A percentile compares a stretch with the other conserved stretches of the same genome.
phyloP scores from a whole-genome alignment of 2,797 vertebrate genomes.

The Onychomys arenicola region DNA sequence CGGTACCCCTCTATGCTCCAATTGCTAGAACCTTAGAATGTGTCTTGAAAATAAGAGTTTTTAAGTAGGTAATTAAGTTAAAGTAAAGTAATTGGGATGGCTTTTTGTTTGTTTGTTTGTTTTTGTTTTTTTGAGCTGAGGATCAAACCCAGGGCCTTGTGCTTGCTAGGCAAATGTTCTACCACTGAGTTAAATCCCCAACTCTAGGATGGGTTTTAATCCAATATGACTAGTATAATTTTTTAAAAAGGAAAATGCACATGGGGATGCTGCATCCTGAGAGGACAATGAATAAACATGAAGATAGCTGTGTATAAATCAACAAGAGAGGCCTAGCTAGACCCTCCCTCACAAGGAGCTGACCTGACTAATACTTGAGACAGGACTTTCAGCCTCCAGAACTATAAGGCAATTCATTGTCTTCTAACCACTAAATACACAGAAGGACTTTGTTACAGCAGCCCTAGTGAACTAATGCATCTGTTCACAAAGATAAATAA shows the following conservation, averaged over 20 bases:
- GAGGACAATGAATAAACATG: not conserved
- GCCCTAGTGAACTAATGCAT: not conserved
- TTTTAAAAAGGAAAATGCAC: not conserved
- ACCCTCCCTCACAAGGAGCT: not conserved
- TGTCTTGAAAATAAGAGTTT: not conserved
- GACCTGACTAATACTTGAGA: not conserved
- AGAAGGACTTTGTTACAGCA: not conserved
- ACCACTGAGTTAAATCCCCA: too few species aligned
- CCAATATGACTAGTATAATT: not conserved
- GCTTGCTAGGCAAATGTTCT: too few species aligned
- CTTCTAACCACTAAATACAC: not conserved
- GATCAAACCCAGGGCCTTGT: too few species aligned
- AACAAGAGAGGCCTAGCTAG: not conserved
- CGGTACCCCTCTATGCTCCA: not conserved
- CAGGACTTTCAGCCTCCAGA: not conserved
- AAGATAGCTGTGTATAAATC: not conserved
- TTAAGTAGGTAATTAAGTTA: not conserved
- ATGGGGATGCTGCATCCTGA: not conserved
- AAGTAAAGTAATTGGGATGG: not conserved
- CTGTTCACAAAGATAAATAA: not conserved
- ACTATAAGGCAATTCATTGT: not conserved
- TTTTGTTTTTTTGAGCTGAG: too few species aligned
- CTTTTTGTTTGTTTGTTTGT: too few species aligned
- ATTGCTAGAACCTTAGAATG: not conserved
- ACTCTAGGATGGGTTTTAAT: not conserved